Percentiles rank a stretch among this genome's conserved stretches.
These are phyloP conservation scores for Phyllostomus discolor DNA, from an alignment of 2,113 vertebrate genomes.

Conservation along the genomic window DNA sequence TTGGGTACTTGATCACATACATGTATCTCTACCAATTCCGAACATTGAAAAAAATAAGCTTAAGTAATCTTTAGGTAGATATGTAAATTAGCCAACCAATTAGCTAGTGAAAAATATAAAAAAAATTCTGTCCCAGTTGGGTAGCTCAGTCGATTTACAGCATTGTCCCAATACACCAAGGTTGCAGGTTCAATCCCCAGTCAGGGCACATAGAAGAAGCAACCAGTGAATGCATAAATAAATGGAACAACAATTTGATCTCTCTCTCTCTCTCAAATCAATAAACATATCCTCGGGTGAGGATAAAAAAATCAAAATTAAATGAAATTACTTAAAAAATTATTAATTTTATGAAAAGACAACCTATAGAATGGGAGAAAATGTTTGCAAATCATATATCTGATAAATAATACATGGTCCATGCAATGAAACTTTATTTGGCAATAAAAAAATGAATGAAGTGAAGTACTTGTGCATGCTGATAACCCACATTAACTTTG, in stretches of 20 bases:
- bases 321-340: not conserved
- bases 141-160: too few relatives aligned
- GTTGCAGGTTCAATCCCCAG: too few relatives aligned
- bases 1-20: not conserved
- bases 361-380: not conserved
- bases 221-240: too few relatives aligned
- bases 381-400: not conserved
- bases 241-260: too few relatives aligned
- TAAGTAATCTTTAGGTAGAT: not conserved
- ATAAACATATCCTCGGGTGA: too few relatives aligned
- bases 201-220: too few relatives aligned
- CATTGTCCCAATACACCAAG: too few relatives aligned
- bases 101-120: not conserved
- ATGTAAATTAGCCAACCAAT: conserved; percentile 14
- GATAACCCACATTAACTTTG: not conserved
- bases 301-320: not conserved
- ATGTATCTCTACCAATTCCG: not conserved
- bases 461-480: not conserved
- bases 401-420: not conserved
- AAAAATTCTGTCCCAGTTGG: too few relatives aligned
- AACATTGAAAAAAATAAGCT: not conserved
- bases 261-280: too few relatives aligned
- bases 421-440: not conserved
- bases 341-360: not conserved
- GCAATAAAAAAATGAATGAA: not conserved